phyloP scores from a whole-genome alignment of 2,888 invertebrate species.

The Alsophila aescularia region DNA sequence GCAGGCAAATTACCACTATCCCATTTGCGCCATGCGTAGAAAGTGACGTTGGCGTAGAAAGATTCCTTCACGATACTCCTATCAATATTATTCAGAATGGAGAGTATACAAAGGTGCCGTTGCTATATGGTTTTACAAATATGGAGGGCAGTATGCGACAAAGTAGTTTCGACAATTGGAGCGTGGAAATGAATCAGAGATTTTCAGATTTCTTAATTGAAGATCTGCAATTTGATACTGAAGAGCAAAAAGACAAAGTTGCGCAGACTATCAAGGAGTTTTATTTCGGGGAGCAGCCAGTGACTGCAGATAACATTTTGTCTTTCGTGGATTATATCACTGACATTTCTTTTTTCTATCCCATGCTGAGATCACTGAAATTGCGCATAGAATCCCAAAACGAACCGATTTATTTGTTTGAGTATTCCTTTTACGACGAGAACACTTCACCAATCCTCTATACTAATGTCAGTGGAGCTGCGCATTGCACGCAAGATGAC shows the following conservation, averaged over 20 bases:
- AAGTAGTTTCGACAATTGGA: conserved; percentile 38
- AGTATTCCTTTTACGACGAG: conserved; percentile 52
- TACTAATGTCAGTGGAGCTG: conserved; percentile 48
- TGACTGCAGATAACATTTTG: conserved; percentile 38
- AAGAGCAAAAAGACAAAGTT: conserved; percentile 43
- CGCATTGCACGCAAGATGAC: conserved; percentile 22
- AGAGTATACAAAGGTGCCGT: conserved; percentile 35
- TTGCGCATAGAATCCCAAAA: conserved; percentile 43
- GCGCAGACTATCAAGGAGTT: conserved; percentile 46
- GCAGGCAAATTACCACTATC: conserved; percentile 4
- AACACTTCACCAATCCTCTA: conserved; percentile 42
- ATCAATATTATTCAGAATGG: conserved; percentile 39
- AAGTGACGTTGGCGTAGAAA: conserved; percentile 36
- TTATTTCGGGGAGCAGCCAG: conserved; percentile 51
- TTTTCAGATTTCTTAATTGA: conserved; percentile 49
- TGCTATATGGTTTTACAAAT: conserved; percentile 49
- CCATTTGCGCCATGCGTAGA: conserved; percentile 46
- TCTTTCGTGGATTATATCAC: conserved; percentile 44
- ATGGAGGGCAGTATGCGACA: conserved; percentile 51
- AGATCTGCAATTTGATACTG: conserved; percentile 49
- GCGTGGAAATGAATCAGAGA: conserved; percentile 45
- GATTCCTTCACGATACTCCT: conserved; percentile 43
- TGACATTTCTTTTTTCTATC: conserved; percentile 60
- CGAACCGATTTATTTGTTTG: conserved; percentile 53
- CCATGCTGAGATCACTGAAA: conserved; percentile 46